Evolutionary conservation across 2,797 vertebrate genomes (phyloP), one percentile per base, ranked within the genome.

Genomic region (Ptychobarbus kaznakovi): DNA sequence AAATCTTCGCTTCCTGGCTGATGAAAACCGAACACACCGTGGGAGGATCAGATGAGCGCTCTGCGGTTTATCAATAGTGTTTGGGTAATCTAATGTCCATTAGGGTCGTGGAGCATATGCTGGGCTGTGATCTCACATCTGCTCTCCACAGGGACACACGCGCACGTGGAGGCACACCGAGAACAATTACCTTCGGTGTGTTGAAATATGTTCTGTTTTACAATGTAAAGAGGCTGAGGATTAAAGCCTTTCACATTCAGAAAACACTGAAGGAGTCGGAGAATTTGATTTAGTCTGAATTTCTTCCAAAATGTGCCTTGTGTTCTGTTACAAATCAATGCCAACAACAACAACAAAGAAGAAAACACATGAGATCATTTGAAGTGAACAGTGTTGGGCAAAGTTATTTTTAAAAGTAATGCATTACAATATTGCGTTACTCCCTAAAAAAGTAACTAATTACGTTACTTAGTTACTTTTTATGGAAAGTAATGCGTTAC

Each of bases 51-150:
- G 68, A 85, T 81, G 69, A 75, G 80, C n/a, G 46, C 75, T 51
- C 75, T 74, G 53, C 65, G 38, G 73, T 80, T 90, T 88, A 89
- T 88, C 88, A 87, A 86, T 87, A 90, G 87, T 84, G 81, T 87
- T 78, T 83, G 88, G 88, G 82, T 87, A 84, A 83, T 88, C 86
- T 86, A 76, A 82, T 88, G 89, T 88, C 90, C 90, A 91, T 92
- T 91, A 90, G 58, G 89, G 80, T 66, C 86, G 73, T 85, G 89
- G 75, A 92, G 90, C 94, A 93, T 95, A 94, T 94, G 93, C 90
- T 86, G 79, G 85, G 90, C 90, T 93, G 86, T 90, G 78, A 89
- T 92, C 90, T 91, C 93, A 68, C 82, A 90, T 89, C 89, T 91
- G 91, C 84, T 87, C 87, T 89, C 86, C 90, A 90, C 83, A 63